Base-by-base conservation (phyloP, 2,113 vertebrate genomes). In the Beaufortia kweichowensis region DNA sequence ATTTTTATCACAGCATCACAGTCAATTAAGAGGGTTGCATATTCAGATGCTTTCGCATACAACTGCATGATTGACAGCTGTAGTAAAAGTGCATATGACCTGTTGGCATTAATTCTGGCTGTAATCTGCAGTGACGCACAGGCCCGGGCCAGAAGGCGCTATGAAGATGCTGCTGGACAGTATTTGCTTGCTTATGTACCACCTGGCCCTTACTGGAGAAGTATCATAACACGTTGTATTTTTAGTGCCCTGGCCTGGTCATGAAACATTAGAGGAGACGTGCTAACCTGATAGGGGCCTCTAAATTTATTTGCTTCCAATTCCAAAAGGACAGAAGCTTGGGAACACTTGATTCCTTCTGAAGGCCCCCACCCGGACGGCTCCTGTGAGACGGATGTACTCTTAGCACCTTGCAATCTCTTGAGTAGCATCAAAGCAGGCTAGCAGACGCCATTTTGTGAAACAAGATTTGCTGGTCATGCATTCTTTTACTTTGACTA, bases 161-260 rank as follows among this genome's bases (percentile, higher is more conserved):
- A 50, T 76, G 64, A 75, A 87, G 86, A 85, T 82, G 86, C 86
- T 85, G 83, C 80, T 84, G 71, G 67, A 82, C 84, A 87, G 82
- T 87, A 88, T 90, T 86, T 89, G 88, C 87, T 87, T 87, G 90
- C 86, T 89, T 90, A 92, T 91, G 88, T 90, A 92, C 88, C 94
- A 89, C 88, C 92, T 90, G 89, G 90, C 87, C 57, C 62, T 86
- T 84, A 79, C 85, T 84, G 88, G 90, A 91, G 92, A 88, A 86
- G 87, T 93, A 92, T 95, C 93, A 91, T 94, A 96, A 95, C 92
- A 93, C 87, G 62, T 83, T 35, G 94, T 98, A 97, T 97, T 96
- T 96, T 96, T 98, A 98, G 95, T 92, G 43, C 66, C 74, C 73
- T 35, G 79, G 88, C 85, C 79, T 79, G 82, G 77, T 90, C 80